phyloP scores from a whole-genome alignment of 2,888 invertebrate species.

The Dryocosmus kuriphilus region DNA sequence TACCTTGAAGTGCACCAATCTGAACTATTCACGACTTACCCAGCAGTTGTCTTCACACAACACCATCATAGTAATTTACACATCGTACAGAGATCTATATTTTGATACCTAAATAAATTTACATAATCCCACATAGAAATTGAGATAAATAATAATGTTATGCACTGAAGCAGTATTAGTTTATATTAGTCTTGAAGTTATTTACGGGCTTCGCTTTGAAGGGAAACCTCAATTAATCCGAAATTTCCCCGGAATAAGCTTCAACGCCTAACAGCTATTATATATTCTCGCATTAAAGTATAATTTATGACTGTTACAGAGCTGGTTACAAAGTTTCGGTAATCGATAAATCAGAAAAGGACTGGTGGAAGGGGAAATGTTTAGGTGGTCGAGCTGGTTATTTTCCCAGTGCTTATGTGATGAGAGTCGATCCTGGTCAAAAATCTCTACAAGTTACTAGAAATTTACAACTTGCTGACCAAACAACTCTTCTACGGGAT shows the following conservation, averaged over 20 bases:
- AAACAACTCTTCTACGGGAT: conserved; percentile 72
- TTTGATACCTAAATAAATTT: background rate
- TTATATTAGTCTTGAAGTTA: background rate
- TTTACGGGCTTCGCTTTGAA: background rate
- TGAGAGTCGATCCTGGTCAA: conserved; percentile 93
- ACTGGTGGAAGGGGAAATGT: conserved; percentile 99
- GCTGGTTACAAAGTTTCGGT: conserved; percentile 87
- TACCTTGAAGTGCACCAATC: background rate
- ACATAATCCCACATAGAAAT: background rate
- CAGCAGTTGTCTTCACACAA: background rate
- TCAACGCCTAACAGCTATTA: background rate
- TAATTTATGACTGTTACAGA: conserved; percentile 56
- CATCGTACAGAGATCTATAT: background rate
- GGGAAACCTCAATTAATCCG: background rate
- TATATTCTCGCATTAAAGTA: conserved; percentile 2
- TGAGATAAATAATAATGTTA: background rate
- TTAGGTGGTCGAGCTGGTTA: conserved; percentile 92
- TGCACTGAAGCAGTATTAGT: background rate
- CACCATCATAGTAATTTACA: background rate
- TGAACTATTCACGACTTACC: background rate
- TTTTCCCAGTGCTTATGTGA: conserved; percentile 97
- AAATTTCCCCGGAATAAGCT: background rate
- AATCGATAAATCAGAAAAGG: conserved; percentile 95
- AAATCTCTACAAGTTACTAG: conserved; percentile 93
- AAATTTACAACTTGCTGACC: conserved; percentile 90